Base-by-base conservation (phyloP, 2,113 vertebrate genomes). In the Larimichthys polyactis region DNA sequence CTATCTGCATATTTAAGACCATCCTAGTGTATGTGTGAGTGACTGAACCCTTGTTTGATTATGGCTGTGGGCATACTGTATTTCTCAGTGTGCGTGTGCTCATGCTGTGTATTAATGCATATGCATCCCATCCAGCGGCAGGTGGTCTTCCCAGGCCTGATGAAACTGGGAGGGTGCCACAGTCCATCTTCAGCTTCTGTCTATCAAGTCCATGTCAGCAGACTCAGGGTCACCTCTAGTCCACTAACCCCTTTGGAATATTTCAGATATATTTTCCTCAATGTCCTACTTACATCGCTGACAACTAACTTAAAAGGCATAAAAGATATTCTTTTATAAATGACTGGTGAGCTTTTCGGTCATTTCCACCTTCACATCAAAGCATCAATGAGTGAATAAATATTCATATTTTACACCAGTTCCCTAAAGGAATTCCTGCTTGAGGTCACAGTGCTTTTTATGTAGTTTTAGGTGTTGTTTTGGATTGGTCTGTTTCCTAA, bases 101-200 rank as follows among this genome's bases (percentile, higher is more conserved):
- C 40, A 79, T 11, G 83, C 83, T 85, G 83, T 4, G 82, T 63
- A 54, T 86, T 81, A 70, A 93, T 91, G 70, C 87, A 93, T 93
- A 94, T 92, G 92, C 81, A 94, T 92, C 66, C 73, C 19, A 62
- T 8, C 14, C 43, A 68, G 78, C 91, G 4, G 78, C 87, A 90
- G 87, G 89, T 87, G 86, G 87, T 79, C 87, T 63, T 83, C 59
- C 40, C n/a, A 66, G 57, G 70, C 65, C 75, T 46, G 71, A 76
- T 62, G 68, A 88, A 77, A 70, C 71, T 40, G 27, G 71, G 75
- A 48, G 87, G 75, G 71, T 81, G 70, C 66, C 60, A 44, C 49
- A 10, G 66, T 85, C 79, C 73, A 79, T 77, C 79, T 73, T 90
- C 79, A 80, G 57, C 71, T 77, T 63, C 72, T 86, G 88, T 87